Evolutionary conservation across 2,888 invertebrate species (phyloP).

Genomic region (Drosophila paramelanica): DNA sequence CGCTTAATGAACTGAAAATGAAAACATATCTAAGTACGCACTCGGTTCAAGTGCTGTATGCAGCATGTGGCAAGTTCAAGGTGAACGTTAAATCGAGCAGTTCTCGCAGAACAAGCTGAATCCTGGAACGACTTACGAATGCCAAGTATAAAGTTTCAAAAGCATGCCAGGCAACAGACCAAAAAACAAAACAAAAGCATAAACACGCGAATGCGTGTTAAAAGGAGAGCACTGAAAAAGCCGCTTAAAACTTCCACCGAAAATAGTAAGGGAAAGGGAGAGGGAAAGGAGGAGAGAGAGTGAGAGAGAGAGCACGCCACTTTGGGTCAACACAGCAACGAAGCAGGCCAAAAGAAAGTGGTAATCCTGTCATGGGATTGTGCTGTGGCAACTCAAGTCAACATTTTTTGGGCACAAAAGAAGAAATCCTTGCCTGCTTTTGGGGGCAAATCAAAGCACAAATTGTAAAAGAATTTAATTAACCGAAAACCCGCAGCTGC

Average conservation of each 20-base stretch:
- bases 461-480: constrained; percentile 32
- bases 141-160: constrained; percentile 50
- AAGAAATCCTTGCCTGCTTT: constrained; percentile 15
- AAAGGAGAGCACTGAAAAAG: constrained; percentile 50
- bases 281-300: no score
- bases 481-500: constrained; percentile 26
- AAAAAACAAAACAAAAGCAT: constrained; percentile 15
- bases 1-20: constrained; percentile 75
- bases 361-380: background rate
- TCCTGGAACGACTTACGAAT: constrained; percentile 19
- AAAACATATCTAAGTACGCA: constrained; percentile 37
- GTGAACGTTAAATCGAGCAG: constrained; percentile 30
- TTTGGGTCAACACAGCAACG: constrained; percentile 6
- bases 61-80: constrained; percentile 51
- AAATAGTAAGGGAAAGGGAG: background rate
- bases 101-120: constrained; percentile 28
- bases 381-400: constrained; percentile 15
- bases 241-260: constrained; percentile 38
- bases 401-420: constrained; percentile 13
- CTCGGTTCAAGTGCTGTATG: constrained; percentile 8
- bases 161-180: constrained; percentile 28
- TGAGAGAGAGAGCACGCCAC: background rate
- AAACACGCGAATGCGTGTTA: constrained; percentile 56
- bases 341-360: constrained; percentile 12
- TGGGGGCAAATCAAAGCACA: constrained; percentile 32